Percentiles rank a stretch among this genome's conserved stretches.
Evolutionary conservation across 2,113 vertebrate genomes (phyloP).

Genomic region (Syngnathus scovelli): DNA sequence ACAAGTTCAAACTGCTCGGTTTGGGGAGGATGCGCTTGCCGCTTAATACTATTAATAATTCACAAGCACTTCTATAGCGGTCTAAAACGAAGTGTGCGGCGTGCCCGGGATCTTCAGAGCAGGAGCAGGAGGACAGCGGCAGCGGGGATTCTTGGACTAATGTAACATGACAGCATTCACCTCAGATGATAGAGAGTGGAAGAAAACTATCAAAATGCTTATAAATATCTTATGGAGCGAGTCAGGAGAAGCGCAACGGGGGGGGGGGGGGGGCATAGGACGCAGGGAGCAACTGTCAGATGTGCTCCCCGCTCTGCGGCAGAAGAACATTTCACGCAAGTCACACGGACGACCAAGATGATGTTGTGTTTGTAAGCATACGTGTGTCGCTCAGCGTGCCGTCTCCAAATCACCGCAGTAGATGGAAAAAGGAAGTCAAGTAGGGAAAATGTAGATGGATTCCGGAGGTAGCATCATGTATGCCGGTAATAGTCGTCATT

Average conservation of each 20-base stretch:
- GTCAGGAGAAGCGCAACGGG: slow-evolving; percentile 19
- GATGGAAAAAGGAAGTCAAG: neutral
- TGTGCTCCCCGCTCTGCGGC: slow-evolving; percentile 29
- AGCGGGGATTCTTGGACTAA: slow-evolving; percentile 47
- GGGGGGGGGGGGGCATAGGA: slow-evolving; percentile 7
- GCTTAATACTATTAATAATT: slow-evolving; percentile 63
- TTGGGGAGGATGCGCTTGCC: slow-evolving; percentile 20
- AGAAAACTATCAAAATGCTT: slow-evolving; percentile 66
- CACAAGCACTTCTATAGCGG: slow-evolving; percentile 37
- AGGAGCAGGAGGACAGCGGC: slow-evolving; percentile 25
- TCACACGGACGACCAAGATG: slow-evolving; percentile 16
- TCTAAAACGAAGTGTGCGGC: slow-evolving; percentile 36
- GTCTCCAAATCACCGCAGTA: slow-evolving; percentile 4
- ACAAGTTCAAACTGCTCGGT: slow-evolving; percentile 19
- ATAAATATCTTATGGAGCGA: slow-evolving; percentile 66
- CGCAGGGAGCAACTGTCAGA: slow-evolving; percentile 22
- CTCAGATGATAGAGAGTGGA: slow-evolving; percentile 62
- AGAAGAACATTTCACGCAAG: slow-evolving; percentile 38
- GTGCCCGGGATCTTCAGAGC: slow-evolving; percentile 29
- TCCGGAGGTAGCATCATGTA: too few relatives aligned
- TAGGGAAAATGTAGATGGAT: neutral
- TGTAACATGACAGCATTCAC: slow-evolving; percentile 65
- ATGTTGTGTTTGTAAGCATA: slow-evolving; percentile 18
- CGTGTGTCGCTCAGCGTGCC: slow-evolving; percentile 2
- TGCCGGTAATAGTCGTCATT: too few relatives aligned